Percentiles rank a stretch among this genome's conserved stretches.
Conservation (phyloP, 2,113 vertebrate genomes). For the Apodemus sylvaticus region DNA sequence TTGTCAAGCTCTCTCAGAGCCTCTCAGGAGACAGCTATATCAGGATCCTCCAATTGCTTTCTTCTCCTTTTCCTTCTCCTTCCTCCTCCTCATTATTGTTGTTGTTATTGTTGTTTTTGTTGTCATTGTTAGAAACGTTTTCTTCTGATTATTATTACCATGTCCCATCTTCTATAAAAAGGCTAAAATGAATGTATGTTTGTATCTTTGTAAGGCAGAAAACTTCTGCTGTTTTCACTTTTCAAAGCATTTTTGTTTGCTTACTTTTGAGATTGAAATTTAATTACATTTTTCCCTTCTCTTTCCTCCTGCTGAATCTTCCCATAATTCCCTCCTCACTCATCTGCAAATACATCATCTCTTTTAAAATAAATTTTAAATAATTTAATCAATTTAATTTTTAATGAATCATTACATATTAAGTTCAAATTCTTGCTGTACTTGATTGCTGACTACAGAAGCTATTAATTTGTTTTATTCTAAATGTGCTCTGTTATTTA, state of each 20-base stretch:
- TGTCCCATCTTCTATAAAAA: neutral
- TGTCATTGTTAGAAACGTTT: neutral
- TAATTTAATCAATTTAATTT: too few relatives aligned
- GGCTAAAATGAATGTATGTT: neutral
- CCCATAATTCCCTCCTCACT: neutral
- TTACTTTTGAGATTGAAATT: neutral
- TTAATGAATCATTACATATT: neutral
- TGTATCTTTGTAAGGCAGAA: neutral
- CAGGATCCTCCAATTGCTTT: neutral
- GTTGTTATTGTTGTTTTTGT: neutral
- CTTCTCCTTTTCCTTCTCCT: neutral
- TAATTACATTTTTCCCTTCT: neutral
- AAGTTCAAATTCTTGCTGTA: neutral
- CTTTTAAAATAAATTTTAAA: neutral
- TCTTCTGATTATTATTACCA: neutral
- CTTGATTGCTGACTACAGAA: neutral
- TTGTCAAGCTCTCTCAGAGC: too few relatives aligned
- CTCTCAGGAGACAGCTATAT: too few relatives aligned
- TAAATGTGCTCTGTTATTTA: neutral
- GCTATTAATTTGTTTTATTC: neutral
- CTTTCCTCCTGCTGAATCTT: neutral
- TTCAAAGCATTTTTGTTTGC: neutral
- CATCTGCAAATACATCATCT: neutral
- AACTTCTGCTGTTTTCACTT: neutral
- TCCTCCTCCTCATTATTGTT: neutral